phyloP scores from a whole-genome alignment of 1,140 invertebrate genomes.

The Leguminivora glycinivorella region DNA sequence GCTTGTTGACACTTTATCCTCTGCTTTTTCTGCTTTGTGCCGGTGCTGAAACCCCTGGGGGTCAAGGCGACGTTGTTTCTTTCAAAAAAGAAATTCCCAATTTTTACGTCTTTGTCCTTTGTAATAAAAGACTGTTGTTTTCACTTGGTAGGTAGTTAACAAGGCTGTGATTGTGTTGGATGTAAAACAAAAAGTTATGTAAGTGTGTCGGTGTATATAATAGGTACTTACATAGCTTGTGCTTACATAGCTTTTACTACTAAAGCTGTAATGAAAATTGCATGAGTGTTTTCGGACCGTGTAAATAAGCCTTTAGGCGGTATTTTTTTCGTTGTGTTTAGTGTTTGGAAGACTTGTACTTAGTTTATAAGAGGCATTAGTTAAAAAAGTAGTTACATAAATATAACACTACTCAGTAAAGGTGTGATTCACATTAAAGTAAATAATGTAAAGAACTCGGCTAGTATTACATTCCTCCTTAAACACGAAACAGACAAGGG shows the following conservation, averaged over 20 bases:
- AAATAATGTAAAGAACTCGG: conserved; percentile 71
- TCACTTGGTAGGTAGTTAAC: conserved; percentile 20
- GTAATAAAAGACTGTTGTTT: conserved; percentile 27
- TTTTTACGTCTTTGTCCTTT: conserved; percentile 22
- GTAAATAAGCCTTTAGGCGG: too few relatives aligned
- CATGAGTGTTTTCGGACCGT: too few relatives aligned
- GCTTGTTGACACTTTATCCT: neutral
- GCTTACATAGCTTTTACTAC: too few relatives aligned
- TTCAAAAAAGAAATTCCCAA: conserved; percentile 8
- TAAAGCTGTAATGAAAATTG: too few relatives aligned
- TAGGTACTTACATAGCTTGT: neutral
- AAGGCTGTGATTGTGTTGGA: conserved; percentile 13
- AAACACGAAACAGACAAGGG: conserved; percentile 66
- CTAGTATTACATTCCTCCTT: conserved; percentile 73
- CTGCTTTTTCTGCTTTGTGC: neutral
- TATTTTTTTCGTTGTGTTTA: too few relatives aligned
- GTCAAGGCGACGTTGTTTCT: conserved; percentile 19
- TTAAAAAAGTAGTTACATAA: neutral
- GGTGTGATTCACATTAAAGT: conserved; percentile 28
- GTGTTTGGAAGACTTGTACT: too few relatives aligned
- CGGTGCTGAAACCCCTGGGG: neutral
- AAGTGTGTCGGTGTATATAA: neutral
- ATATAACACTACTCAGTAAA: neutral
- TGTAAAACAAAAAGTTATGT: neutral
- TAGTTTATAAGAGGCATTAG: too few relatives aligned